A percentile compares a stretch with the other conserved stretches of the same genome.
Conservation (phyloP, 2,113 vertebrate genomes). For the Varanus salvator region DNA sequence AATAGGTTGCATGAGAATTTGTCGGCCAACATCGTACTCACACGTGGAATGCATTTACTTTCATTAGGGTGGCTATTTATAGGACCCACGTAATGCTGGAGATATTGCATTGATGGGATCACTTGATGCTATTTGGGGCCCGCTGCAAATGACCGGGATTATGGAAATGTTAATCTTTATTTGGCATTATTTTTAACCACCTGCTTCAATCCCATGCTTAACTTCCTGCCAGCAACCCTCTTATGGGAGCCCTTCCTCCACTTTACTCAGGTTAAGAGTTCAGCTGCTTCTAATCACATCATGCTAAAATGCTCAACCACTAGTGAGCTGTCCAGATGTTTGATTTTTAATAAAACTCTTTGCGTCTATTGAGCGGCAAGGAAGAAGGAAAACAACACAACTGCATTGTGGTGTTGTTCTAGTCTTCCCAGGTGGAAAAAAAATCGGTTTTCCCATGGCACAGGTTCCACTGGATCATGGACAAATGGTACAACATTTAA, state of each 20-base stretch:
- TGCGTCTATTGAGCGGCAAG: background rate
- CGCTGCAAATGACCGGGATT: constrained; percentile 6
- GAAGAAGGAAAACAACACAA: background rate
- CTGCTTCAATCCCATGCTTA: constrained; percentile 22
- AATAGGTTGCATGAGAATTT: background rate
- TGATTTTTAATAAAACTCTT: background rate
- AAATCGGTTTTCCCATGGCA: background rate
- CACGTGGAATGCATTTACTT: background rate
- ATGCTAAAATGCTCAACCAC: background rate
- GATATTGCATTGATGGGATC: constrained; percentile 7
- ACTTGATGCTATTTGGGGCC: background rate
- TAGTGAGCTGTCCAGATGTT: background rate
- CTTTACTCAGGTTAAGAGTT: constrained; percentile 17
- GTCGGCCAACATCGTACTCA: background rate
- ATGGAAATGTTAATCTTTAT: constrained; percentile 22
- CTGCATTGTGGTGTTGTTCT: background rate
- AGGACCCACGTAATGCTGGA: background rate
- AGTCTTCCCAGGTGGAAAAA: background rate
- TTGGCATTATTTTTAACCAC: constrained; percentile 35
- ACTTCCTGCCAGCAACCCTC: background rate
- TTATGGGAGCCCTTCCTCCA: background rate
- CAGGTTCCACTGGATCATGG: background rate
- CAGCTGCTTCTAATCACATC: constrained; percentile 15
- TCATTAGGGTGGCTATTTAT: background rate
- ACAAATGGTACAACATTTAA: background rate